Evolutionary conservation across 1,140 invertebrate species (phyloP), one percentile per base, ranked within the genome.

Genomic region (Centruroides sculpturatus): DNA sequence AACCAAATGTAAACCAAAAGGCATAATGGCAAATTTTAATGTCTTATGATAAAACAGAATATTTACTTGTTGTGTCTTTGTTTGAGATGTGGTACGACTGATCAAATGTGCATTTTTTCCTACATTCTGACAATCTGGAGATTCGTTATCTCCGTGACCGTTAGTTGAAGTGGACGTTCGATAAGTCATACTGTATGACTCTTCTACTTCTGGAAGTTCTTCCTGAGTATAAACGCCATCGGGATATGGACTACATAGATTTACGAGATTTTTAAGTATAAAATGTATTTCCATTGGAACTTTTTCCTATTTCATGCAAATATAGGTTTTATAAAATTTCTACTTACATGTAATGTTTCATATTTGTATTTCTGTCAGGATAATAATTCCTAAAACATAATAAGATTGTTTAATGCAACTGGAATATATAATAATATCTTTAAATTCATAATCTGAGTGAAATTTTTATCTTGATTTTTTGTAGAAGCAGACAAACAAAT

Each of bases 301-400:
- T 54, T 47, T 41, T 7, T 46, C 35, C 6, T 10, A 34, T 48
- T 12, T 36, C 13, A n/a, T 34, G 6, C 50, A 51, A 12, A 51
- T 13, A 41, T 46, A 41, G 41, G 1, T 12, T 47, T 34, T 49
- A 41, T 13, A 3, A 5, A 54, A 35, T 57, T 5, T 35, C 57
- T 67, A 78, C 81, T 82, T 76, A 82, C 81, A 80, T 79, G 69
- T 82, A 82, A 71, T 83, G 80, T 69, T 80, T 80, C 79, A 83
- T 81, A 70, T 81, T 79, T 71, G 79, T 72, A 61, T 74, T 77
- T 74, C 80, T 56, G 34, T 64, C 62, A 35, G 62, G 62, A 52
- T 64, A 64, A 52, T 64, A 64, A 55, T 60, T 59, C 56, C 62
- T 64, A 50, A 57, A 52, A 56, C 8, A 52, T 41, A 41, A 41